phyloP scores from a whole-genome alignment of 2,888 invertebrate genomes.

The Lucinisca nassula region DNA sequence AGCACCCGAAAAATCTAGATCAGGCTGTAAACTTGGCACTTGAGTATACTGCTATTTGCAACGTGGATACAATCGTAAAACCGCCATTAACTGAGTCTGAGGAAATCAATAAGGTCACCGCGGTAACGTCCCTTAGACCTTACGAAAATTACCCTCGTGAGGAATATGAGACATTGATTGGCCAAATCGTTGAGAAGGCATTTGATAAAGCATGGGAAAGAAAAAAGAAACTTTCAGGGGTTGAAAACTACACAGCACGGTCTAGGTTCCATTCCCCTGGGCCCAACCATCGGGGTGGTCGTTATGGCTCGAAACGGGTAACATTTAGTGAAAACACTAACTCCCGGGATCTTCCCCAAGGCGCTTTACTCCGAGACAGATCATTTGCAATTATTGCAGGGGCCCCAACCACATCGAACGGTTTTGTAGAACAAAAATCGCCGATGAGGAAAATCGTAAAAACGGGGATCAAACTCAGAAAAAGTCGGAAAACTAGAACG shows the following conservation, averaged over 20 bases:
- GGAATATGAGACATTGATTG: background rate
- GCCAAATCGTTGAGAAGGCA: background rate
- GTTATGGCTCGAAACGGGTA: too few species aligned
- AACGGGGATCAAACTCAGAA: too few species aligned
- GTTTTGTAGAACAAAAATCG: background rate
- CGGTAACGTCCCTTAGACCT: too few species aligned
- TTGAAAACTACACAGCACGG: background rate
- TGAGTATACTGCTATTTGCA: background rate
- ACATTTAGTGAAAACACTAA: too few species aligned
- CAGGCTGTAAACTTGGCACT: background rate
- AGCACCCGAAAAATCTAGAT: slow-evolving; percentile 13
- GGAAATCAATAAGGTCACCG: background rate
- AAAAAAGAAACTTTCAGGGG: background rate
- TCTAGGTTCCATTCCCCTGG: background rate
- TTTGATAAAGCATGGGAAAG: background rate
- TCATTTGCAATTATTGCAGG: background rate
- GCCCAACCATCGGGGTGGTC: background rate
- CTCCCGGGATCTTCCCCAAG: too few species aligned
- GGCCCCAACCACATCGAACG: background rate
- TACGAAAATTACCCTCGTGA: too few species aligned
- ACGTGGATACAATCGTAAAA: background rate
- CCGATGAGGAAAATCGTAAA: too few species aligned
- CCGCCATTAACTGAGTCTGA: background rate
- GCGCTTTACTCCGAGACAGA: background rate
- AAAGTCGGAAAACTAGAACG: too few species aligned